Base-by-base conservation (phyloP, 2,888 invertebrate genomes). In the Napeogenes sylphis region DNA sequence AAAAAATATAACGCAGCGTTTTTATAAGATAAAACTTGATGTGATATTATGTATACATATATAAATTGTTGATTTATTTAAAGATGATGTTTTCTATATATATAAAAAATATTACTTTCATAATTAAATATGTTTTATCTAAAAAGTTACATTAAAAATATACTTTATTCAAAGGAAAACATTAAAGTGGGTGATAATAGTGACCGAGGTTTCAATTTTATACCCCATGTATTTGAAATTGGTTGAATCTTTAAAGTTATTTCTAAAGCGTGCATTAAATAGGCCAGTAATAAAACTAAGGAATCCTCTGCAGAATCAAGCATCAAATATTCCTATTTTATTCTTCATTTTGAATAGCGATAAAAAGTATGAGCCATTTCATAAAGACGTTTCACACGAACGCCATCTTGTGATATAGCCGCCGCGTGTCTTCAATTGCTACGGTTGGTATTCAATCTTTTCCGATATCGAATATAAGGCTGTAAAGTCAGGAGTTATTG, bases 341-440 rank as follows among this genome's bases (percentile, higher is more conserved):
- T 51, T 30, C 51, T 51, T 51, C 51, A 51, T 51, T 51, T 51
- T 51, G 51, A 51, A 51, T 51, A 30, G 51, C 51, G 30, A 51
- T 51, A 51, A 51, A 51, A 51, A 51, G 51, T 51, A 51, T 51
- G 51, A 30, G 63, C 55, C 33, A 58, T 46, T 64, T 55, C 57
- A 61, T 64, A 64, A 64, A 64, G 63, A 64, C 63, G 63, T 60
- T 60, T 60, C 57, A 58, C 61, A 61, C 60, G 38, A 51, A 30
- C 56, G 60, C 57, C 63, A 58, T 64, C 54, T 64, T 51, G 51
- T 30, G 60, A 54, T 45, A 38, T 10, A 51, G 60, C 55, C 60
- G 60, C 60, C 60, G 60, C 60, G 60, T 55, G 60, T 55, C 45
- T 45, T 14, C 60, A 58, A 64, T 57, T 58, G 63, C 54, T 46